Evolutionary conservation across 1,140 invertebrate species (phyloP).

Genomic region (Panagrolaimus sp.): DNA sequence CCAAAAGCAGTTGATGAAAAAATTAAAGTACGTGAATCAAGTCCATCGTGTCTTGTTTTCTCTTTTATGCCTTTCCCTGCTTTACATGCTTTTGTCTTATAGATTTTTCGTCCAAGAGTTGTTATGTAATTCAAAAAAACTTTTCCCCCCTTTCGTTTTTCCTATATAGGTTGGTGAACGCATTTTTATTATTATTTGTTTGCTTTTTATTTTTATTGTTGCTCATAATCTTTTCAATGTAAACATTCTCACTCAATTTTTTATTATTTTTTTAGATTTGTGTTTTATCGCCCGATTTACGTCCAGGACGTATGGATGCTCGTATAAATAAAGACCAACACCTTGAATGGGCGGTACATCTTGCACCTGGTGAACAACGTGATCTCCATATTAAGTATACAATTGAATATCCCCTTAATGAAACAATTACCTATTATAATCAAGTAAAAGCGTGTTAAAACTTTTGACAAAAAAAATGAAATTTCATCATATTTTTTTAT

Average conservation of each 20-base stretch:
- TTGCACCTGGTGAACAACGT: constrained; percentile 31
- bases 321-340: constrained; percentile 34
- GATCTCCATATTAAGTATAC: constrained; percentile 32
- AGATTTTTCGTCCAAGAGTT: constrained; percentile 11
- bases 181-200: constrained; percentile 16
- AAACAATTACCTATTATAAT: constrained; percentile 12
- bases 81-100: constrained; percentile 5
- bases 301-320: constrained; percentile 14
- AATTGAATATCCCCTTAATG: constrained; percentile 15
- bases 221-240: too few species aligned
- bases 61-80: not conserved
- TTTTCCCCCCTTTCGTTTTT: not conserved
- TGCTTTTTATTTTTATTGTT: not conserved
- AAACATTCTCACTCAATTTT: constrained; percentile 6
- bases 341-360: constrained; percentile 27
- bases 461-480: not conserved
- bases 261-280: constrained; percentile 23
- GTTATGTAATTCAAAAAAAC: constrained; percentile 1
- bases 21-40: constrained; percentile 34
- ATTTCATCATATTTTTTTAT: not conserved
- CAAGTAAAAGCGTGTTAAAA: constrained; percentile 4
- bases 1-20: constrained; percentile 50
- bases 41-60: not conserved
- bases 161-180: not conserved
- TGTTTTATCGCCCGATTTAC: constrained; percentile 30